Percentiles rank a stretch among this genome's conserved stretches.
phyloP scores from a whole-genome alignment of 2,113 vertebrate genomes.

The Mellivora capensis region DNA sequence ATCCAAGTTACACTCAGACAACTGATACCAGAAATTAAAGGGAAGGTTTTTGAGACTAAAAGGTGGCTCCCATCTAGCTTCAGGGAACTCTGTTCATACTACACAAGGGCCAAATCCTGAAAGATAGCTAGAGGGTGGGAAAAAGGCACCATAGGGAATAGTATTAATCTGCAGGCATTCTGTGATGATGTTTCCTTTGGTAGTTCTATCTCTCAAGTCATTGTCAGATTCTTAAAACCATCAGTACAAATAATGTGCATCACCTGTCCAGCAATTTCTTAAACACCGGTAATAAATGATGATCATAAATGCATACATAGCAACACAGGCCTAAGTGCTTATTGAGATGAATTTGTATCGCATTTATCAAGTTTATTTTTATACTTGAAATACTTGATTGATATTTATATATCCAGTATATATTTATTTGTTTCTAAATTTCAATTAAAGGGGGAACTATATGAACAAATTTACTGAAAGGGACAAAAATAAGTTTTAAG shows the following conservation, averaged over 20 bases:
- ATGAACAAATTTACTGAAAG: not conserved
- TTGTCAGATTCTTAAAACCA: conserved; percentile 26
- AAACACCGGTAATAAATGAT: not conserved
- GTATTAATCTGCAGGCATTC: not conserved
- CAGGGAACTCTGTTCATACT: not conserved
- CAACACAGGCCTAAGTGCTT: not conserved
- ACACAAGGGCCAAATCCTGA: not conserved
- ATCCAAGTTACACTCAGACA: not conserved
- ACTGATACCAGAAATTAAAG: not conserved
- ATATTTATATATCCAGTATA: not conserved
- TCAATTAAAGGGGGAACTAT: not conserved
- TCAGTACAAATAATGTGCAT: not conserved
- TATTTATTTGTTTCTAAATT: not conserved
- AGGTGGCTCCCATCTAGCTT: not conserved
- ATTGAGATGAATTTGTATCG: not conserved
- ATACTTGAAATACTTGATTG: too few relatives aligned
- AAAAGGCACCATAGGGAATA: not conserved
- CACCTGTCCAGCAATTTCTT: not conserved
- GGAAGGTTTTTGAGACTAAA: not conserved
- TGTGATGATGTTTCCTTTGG: not conserved
- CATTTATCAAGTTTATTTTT: not conserved
- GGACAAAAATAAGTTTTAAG: not conserved
- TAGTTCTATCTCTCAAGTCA: not conserved
- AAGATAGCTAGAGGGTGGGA: not conserved
- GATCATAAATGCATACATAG: not conserved